A percentile compares a stretch with the other conserved stretches of the same genome.
These are phyloP conservation scores for Pristiophorus japonicus DNA, from an alignment of 2,113 vertebrate species.

Conservation along the genomic window DNA sequence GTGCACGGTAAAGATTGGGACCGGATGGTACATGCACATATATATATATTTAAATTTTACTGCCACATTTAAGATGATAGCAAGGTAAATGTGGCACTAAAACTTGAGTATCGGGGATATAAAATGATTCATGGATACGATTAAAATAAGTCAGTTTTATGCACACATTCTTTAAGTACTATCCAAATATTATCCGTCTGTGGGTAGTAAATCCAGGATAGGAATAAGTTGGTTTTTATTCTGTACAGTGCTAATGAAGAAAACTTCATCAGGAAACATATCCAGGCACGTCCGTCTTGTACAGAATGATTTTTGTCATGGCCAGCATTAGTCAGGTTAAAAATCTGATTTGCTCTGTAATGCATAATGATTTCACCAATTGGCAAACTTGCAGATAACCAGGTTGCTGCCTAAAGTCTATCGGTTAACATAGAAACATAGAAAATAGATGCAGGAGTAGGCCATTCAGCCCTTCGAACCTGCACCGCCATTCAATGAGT, in stretches of 20 bases:
- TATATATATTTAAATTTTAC: constrained; percentile 10
- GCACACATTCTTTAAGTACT: not conserved
- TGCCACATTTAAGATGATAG: not conserved
- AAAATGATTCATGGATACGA: not conserved
- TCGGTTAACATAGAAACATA: too few species aligned
- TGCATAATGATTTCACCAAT: not conserved
- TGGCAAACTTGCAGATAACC: not conserved
- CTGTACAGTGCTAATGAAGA: not conserved
- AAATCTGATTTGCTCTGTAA: not conserved
- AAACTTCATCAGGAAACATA: not conserved
- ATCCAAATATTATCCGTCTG: not conserved
- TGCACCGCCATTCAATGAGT: too few species aligned
- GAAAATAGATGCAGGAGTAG: too few species aligned
- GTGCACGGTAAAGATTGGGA: not conserved
- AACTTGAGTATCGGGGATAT: not conserved
- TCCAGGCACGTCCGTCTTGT: not conserved
- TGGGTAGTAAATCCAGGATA: not conserved
- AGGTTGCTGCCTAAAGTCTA: not conserved
- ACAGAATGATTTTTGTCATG: not conserved
- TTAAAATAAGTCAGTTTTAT: not conserved
- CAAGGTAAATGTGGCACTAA: constrained; percentile 22
- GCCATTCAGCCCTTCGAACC: too few species aligned
- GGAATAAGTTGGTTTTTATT: not conserved
- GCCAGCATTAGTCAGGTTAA: not conserved
- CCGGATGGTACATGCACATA: not conserved